Evolutionary conservation across 2,113 vertebrate genomes (phyloP), one percentile per base, ranked within the genome.

Genomic region (Herpailurus yagouaroundi): DNA sequence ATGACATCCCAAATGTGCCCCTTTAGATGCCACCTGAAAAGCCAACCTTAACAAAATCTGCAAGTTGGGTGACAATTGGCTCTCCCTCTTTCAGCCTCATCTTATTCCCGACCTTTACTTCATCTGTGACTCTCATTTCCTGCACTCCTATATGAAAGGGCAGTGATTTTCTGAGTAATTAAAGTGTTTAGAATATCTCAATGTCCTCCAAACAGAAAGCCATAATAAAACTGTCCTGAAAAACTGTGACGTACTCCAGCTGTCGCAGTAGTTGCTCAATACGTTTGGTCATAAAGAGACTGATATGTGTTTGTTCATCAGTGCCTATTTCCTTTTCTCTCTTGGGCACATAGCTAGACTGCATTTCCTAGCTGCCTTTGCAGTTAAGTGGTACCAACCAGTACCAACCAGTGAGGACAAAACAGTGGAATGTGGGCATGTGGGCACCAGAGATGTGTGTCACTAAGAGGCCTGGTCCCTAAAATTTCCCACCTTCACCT

Each of bases 1-100:
- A 63, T 13, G 21, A 1, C 4, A 0, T 60, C 16, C 55, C 12
- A 19, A 21, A 63, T 0, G 5, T 2, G 2, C 0, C 55, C n/a
- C 76, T 69, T 82, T 3, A 66, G 52, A 55, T 69, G 45, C 3
- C 68, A 63, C 16, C 11, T 19, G 21, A 25, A 68, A 66, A 11
- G 31, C 52, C 50, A 64, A 21, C 18, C 82, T 31, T 23, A 15
- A 33, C 10, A 29, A 93, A 41, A 45, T 41, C 73, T 38, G 33
- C 21, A n/a, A 57, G 7, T 48, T 38, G 27, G 1, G 1, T 31
- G 31, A 23, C 4, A 38, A 57, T 29, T 13, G 33, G 27, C 10
- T 74, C 63, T 93, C 41, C 38, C 21, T n/a, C 29, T 33, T 87
- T 45, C 36, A 38, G 16, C 0, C 7, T 76, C 11, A 21, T 64